phyloP scores from a whole-genome alignment of 2,113 vertebrate genomes.

The Mystacornis crossleyi region DNA sequence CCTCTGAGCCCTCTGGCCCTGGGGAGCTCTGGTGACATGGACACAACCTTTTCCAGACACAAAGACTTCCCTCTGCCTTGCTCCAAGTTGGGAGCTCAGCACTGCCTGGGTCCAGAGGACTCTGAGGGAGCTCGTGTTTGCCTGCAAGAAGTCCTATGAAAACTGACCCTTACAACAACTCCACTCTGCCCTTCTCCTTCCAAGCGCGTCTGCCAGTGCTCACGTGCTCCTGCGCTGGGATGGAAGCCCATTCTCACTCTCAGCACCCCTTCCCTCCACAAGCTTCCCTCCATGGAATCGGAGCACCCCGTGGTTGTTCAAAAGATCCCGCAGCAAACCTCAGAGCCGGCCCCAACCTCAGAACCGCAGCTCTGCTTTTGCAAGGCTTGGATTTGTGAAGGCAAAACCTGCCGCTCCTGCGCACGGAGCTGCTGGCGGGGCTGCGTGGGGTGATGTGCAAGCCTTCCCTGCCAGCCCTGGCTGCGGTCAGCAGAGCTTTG shows the following conservation, averaged over 20 bases:
- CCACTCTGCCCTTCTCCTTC: neutral
- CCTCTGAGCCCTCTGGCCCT: neutral
- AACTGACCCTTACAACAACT: neutral
- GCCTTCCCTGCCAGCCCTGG: neutral
- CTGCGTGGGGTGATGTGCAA: accelerated
- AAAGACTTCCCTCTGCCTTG: neutral
- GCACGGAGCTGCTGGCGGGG: accelerated
- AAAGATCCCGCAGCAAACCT: neutral
- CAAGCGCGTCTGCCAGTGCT: neutral
- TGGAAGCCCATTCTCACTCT: neutral
- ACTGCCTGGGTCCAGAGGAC: neutral
- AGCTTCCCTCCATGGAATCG: neutral
- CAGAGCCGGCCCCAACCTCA: accelerated
- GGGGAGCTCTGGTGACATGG: neutral
- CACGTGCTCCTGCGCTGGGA: neutral
- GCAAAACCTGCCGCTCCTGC: neutral
- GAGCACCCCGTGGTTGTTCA: neutral
- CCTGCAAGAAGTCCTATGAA: neutral
- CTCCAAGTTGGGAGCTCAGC: neutral
- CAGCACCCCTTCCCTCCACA: neutral
- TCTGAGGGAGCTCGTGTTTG: neutral
- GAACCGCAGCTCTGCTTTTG: accelerated
- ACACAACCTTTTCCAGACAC: neutral
- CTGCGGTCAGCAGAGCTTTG: neutral
- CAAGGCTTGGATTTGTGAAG: neutral